phyloP scores from a whole-genome alignment of 2,888 invertebrate species.

The Bhutanitis thaidina region DNA sequence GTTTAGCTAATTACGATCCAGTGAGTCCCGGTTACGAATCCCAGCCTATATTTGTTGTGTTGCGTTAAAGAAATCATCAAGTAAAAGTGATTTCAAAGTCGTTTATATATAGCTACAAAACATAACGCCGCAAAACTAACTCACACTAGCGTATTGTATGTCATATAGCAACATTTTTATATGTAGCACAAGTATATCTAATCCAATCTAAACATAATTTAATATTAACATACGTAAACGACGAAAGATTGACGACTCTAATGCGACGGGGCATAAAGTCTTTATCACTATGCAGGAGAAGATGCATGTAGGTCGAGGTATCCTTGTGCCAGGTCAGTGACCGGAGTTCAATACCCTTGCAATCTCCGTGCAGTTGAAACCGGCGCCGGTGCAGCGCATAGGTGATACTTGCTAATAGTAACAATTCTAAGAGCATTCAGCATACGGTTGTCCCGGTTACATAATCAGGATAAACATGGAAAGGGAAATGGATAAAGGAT shows the following conservation, averaged over 20 bases:
- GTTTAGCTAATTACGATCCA: too few species aligned
- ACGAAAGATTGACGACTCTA: conserved; percentile 6
- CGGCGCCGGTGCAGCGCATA: conserved; percentile 15
- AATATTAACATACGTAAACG: neutral
- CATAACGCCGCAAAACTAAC: too few species aligned
- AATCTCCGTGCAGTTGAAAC: conserved; percentile 36
- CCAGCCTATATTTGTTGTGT: too few species aligned
- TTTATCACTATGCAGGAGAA: neutral
- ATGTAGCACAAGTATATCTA: conserved; percentile 3
- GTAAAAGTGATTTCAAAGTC: too few species aligned
- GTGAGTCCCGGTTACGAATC: too few species aligned
- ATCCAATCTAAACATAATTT: conserved; percentile 6
- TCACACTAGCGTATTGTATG: too few species aligned
- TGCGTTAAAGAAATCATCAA: too few species aligned
- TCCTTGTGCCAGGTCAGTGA: conserved; percentile 58
- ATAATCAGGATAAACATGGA: neutral
- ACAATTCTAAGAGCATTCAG: neutral
- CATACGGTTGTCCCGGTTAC: conserved; percentile 1
- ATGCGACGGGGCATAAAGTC: neutral
- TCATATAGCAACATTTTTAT: conserved; percentile 11
- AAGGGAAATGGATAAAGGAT: too few species aligned
- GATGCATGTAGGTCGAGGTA: conserved; percentile 32
- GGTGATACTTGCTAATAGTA: neutral
- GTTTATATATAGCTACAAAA: too few species aligned
- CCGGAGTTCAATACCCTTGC: conserved; percentile 37